Evolutionary conservation across 2,797 vertebrate species (phyloP).

Genomic region (Avahi laniger): DNA sequence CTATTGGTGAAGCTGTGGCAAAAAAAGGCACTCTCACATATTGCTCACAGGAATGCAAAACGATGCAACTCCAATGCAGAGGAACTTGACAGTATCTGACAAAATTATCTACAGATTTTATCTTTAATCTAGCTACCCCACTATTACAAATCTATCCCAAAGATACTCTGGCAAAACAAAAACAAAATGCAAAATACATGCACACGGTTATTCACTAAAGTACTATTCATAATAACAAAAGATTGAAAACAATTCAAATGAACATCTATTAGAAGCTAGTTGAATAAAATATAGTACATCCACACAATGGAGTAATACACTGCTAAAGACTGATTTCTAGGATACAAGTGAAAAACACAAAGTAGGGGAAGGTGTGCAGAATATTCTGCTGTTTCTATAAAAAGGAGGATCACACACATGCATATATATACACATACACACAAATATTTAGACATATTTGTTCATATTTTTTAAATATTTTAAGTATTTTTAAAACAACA

Average conservation of each 20-base stretch:
- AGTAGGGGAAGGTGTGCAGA: not conserved
- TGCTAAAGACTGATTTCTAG: not conserved
- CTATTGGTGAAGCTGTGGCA: not conserved
- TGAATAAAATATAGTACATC: not conserved
- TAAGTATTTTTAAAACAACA: not conserved
- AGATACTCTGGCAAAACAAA: constrained; percentile 22
- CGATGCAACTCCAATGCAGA: not conserved
- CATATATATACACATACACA: not conserved
- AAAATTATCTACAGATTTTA: not conserved
- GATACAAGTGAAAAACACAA: not conserved
- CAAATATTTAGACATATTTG: constrained; percentile 7
- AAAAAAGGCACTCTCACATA: not conserved
- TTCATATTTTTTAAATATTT: not conserved
- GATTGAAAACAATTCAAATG: not conserved
- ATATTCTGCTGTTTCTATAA: not conserved
- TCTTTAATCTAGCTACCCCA: not conserved
- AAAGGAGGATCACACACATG: not conserved
- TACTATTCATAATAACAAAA: not conserved
- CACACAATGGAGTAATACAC: not conserved
- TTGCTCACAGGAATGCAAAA: not conserved
- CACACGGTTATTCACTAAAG: not conserved
- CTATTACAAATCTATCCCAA: not conserved
- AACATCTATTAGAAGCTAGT: not conserved
- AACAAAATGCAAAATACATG: not conserved
- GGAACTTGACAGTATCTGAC: not conserved